Evolutionary conservation across 2,797 vertebrate genomes (phyloP), one percentile per base, ranked within the genome.

Genomic region (Chaetodon trifasciatus): DNA sequence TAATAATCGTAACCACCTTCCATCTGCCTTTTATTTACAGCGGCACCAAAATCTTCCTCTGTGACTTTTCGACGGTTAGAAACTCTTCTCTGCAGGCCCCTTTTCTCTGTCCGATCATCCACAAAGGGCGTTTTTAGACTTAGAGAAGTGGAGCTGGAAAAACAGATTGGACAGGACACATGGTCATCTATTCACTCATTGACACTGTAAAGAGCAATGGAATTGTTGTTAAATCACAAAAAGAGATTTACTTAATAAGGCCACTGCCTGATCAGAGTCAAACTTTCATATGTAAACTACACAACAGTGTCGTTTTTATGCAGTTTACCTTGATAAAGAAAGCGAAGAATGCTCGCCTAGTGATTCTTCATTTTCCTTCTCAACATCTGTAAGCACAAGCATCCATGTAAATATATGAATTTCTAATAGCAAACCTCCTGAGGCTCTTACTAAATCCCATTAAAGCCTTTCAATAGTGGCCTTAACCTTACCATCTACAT

Each of bases 71-170:
- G 89, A 1, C 89, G 91, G 56, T 91, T 82, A 9, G 75, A 56
- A 32, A 90, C 90, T 79, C 80, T 94, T 42, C 95, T 91, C 79
- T 88, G 89, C 46, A 96, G 81, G 21, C 91, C 91, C 7, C 39
- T 89, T 74, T 79, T 93, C 79, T 95, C 92, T 19, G 86, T 83
- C 16, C 4, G 76, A 67, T 79, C 65, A 4, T 92, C 90, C 83
- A 83, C 83, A 73, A 90, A 91, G 0, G 96, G 95, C 0, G 94
- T 96, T 84, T 95, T 95, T 11, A 96, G 78, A 81, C 85, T 94
- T 73, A 96, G 81, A 47, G 91, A 94, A 23, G 92, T 74, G 23
- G 87, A 89, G 74, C 95, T 96, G 77, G 9, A 24, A 84, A 79
- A 82, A 86, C 6, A 85, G 9, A 87, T 49, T 1, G 8, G 13